Evolutionary conservation across 2,113 vertebrate species (phyloP), one percentile per base, ranked within the genome.

Genomic region (Neofelis nebulosa): DNA sequence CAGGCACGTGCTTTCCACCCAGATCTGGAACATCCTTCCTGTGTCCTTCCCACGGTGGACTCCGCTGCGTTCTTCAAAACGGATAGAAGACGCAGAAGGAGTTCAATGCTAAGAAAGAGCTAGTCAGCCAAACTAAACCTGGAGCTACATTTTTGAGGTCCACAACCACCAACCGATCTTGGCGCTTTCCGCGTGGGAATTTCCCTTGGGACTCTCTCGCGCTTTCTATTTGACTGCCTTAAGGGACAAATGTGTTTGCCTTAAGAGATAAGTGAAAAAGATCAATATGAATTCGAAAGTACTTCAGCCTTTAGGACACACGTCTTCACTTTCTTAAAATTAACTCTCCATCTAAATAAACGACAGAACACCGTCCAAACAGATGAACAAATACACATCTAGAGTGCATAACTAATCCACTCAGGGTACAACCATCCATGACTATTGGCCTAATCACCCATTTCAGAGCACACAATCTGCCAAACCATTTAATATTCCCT

Each of bases 401-500:
- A 57, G 36, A 27, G 4, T 5, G 0, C 4, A 48, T n/a, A 74
- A 69, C 23, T 63, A 41, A 85, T 82, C 81, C 38, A 68, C 52
- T 69, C 9, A 21, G 41, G 29, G 57, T 50, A 76, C n/a, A 92
- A 89, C 18, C 33, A 92, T 57, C 79, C 90, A 93, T 15, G 27
- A 38, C 68, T 61, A 18, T 29, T 61, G 69, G 84, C 19, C 94
- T 91, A 88, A 80, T 91, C 19, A 12, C 45, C 93, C 29, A 92
- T 66, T 63, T 96, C 45, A 85, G 88, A 96, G 52, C 48, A 92
- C 18, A 68, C 95, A 84, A 97, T 96, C 92, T 97, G 91, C 91
- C 91, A 83, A 86, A 97, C 55, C 48, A 92, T 96, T 96, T 88
- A 91, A 95, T 89, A 96, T 93, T 94, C 96, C 61, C 82, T 96